Evolutionary conservation across 2,797 vertebrate species (phyloP), one percentile per base, ranked within the genome.

Genomic region (Rhinichthys osculus): DNA sequence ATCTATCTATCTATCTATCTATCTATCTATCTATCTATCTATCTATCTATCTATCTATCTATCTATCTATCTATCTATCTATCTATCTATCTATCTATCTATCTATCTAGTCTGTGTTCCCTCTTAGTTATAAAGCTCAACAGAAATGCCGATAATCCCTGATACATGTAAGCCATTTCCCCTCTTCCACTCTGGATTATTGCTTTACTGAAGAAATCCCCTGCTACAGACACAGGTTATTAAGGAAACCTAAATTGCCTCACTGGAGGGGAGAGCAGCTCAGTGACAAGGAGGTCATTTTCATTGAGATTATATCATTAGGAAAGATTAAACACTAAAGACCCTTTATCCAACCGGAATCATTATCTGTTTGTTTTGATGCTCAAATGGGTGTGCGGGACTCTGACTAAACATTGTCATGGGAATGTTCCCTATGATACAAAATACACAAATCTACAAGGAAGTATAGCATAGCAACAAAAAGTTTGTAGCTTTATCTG

Each of bases 181-280:
- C 44, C 74, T 78, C 70, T 66, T 67, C 19, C 54, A 54, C 35
- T 57, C 57, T 70, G 73, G 59, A 27, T 87, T 88, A 86, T 59
- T 85, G 74, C 9, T 35, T n/a, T 77, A 74, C 73, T 70, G 73
- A 77, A n/a, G 30, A 87, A 76, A 87, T 88, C 81, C 54, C 81
- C 44, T 21, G 66, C 47, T 35, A 57, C 54, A 77, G 33, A 78
- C 70, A 70, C 33, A 30, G 77, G 54, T 83, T 85, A 86, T 90
- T 86, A 89, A 67, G 54, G 47, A 89, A 81, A 82, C 62, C 62
- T 81, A 73, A 90, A 89, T 87, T 67, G 71, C 80, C 77, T 87
- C 66, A 83, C 50, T 85, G 57, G 54, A 78, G 35, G 47, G 35
- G 52, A 78, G 54, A 82, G 73, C 79, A 76, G 83, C 54, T 86